Percentiles rank a stretch among this genome's conserved stretches.
Conservation (phyloP, 2,797 vertebrate genomes). For the Propithecus deckenii region DNA sequence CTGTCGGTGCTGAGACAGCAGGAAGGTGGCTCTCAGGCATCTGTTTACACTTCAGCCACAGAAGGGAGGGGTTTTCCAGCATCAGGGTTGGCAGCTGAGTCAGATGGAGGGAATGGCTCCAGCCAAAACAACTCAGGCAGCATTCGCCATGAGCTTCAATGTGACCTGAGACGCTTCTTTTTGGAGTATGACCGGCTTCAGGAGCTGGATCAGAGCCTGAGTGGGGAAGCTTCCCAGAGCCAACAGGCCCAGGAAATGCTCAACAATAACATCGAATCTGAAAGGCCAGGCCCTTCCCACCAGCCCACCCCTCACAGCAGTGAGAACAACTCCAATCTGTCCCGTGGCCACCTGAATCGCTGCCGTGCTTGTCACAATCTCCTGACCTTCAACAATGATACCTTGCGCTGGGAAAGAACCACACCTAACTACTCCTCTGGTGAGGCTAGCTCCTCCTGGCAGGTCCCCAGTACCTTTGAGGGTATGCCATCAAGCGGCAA, state of each 20-base stretch:
- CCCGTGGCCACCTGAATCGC: conserved; percentile 95
- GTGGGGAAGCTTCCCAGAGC: conserved; percentile 87
- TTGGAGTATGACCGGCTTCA: conserved; percentile 97
- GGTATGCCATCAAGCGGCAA: conserved; percentile 88
- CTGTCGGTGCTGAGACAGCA: conserved; percentile 95
- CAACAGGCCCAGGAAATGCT: conserved; percentile 94
- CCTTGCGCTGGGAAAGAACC: conserved; percentile 98
- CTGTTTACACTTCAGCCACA: conserved; percentile 97
- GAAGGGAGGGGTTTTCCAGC: conserved; percentile 93
- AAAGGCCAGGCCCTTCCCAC: conserved; percentile 92
- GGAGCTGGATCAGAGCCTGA: conserved; percentile 93
- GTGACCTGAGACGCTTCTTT: conserved; percentile 98
- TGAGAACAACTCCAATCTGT: conserved; percentile 89
- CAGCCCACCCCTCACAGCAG: conserved; percentile 90
- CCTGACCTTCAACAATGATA: conserved; percentile 98
- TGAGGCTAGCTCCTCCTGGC: conserved; percentile 86
- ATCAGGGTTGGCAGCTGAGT: conserved; percentile 84
- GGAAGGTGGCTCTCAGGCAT: conserved; percentile 93
- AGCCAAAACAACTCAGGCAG: conserved; percentile 89
- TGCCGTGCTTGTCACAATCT: conserved; percentile 99
- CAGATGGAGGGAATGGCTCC: conserved; percentile 89
- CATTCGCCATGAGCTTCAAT: conserved; percentile 96
- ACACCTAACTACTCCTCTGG: conserved; percentile 86
- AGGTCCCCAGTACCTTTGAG: conserved; percentile 89
- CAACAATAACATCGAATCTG: conserved; percentile 96